Evolutionary conservation across 2,113 vertebrate species (phyloP), one percentile per base, ranked within the genome.

Genomic region (Furnarius figulus): DNA sequence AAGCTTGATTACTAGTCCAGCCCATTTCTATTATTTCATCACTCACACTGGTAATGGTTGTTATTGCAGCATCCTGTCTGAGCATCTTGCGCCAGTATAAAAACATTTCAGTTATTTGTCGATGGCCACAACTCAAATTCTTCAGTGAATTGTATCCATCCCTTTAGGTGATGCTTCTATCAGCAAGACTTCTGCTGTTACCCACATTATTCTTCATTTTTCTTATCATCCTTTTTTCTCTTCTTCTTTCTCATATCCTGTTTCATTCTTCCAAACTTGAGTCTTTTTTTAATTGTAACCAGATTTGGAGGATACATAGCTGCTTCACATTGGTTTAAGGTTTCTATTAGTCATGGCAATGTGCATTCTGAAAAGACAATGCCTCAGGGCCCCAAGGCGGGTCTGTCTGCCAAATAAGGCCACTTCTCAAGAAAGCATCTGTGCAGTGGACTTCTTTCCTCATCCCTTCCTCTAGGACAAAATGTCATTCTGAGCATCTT

Each of bases 361-460:
- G 37, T 46, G 10, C 24, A 5, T 58, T 46, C 20, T 42, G 14
- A 37, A 62, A 66, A 70, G 14, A 33, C 2, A 22, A 5, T 33
- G 27, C 25, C 9, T 50, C 1, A 0, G 7, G 14, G 10, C 4
- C 7, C 7, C 16, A 79, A 10, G 16, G 4, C 16, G 2, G 82
- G 5, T 42, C 46, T 8, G 0, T 52, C 46, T 71, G 65, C 12
- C 46, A 55, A 25, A 67, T 0, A 71, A 4, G 3, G 15, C 3
- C 30, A 47, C 18, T 75, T 81, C 27, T 55, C 1, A 2, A 62
- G 46, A 31, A 75, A 84, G 6, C 8, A 66, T 12, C 14, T 22
- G 2, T 53, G 50, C 12, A 40, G 15, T 6, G 58, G 22, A 46
- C 8, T 46, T 66, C 22, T 6, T 55, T 82, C 13, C 4, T 72